Base-by-base conservation (phyloP, 2,888 invertebrate genomes). In the Andrena hattorfiana region DNA sequence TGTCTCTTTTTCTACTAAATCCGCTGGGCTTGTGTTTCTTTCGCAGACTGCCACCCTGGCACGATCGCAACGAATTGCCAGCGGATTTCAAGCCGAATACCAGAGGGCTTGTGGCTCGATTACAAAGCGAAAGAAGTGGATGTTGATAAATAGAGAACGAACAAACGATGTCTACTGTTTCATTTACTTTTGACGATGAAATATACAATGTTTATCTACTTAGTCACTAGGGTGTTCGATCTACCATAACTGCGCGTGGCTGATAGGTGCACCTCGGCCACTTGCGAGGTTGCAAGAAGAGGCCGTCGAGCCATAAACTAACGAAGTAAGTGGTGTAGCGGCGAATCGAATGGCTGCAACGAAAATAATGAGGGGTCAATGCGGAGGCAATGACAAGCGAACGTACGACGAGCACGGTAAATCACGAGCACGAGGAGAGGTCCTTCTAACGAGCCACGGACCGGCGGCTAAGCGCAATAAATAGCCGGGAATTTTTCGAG, bases 401-500 rank as follows among this genome's bases (percentile, higher is more conserved):
- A 83, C 66, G 59, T 60, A 54, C 32, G 75, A 68, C 30, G 59
- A 67, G 67, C 28, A 26, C 48, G 54, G 54, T 84, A 84, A 84
- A 84, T 84, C 84, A 83, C 72, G 83, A 35, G 70, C n/a, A 26
- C 32, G 66, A 56, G 75, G 63, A 54, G 64, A 35, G 71, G 59
- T 49, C 67, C 28, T 72, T 26, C 77, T 81, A 84, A 83, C 78
- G 77, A 77, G 77, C 49, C 28, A 69, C 67, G 73, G 71, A 69
- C 77, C 54, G 64, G 77, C 63, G 72, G 79, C 68, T 76, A 81
- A 81, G 82, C 35, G 84, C 86, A 85, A 88, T 90, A 87, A 90
- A 90, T 86, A 83, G 71, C 82, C 78, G 62, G 32, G 66, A 74
- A 85, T 87, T 90, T 90, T 89, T 90, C 76, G 79, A 76, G 67